Percentiles rank a stretch among this genome's conserved stretches.
Conservation (phyloP, 2,113 vertebrate species). For the Protomyctophum bolini region DNA sequence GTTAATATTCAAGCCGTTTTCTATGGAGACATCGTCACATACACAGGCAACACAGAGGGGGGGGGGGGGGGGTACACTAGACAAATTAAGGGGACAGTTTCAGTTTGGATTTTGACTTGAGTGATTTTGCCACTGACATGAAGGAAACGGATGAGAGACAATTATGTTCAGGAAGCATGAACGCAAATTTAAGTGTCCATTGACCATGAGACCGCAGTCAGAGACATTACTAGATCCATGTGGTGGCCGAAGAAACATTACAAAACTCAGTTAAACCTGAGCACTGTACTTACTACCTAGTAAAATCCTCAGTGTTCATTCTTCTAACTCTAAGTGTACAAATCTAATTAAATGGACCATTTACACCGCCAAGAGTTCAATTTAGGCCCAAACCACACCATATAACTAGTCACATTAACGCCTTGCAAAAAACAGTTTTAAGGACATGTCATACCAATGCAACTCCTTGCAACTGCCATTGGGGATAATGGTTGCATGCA, state of each 20-base stretch:
- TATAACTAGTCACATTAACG: too few relatives aligned
- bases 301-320: too few relatives aligned
- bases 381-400: too few relatives aligned
- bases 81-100: slow-evolving; percentile 56
- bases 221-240: slow-evolving; percentile 17
- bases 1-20: slow-evolving; percentile 58
- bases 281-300: slow-evolving; percentile 21
- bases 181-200: slow-evolving; percentile 42
- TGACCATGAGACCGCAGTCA: slow-evolving; percentile 21
- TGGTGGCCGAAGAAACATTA: slow-evolving; percentile 30
- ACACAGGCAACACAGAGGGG: slow-evolving; percentile 56
- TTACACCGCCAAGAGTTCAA: too few relatives aligned
- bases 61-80: slow-evolving; percentile 51
- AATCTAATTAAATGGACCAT: too few relatives aligned
- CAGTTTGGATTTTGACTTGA: slow-evolving; percentile 51
- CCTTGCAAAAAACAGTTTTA: too few relatives aligned
- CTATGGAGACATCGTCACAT: slow-evolving; percentile 59
- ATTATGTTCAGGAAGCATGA: slow-evolving; percentile 62
- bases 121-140: slow-evolving; percentile 49
- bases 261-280: slow-evolving; percentile 70
- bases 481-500: too few relatives aligned
- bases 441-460: too few relatives aligned
- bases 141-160: slow-evolving; percentile 48
- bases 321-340: too few relatives aligned
- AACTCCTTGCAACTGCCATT: too few relatives aligned